Evolutionary conservation across 2,797 vertebrate species (phyloP).

Genomic region (Leuciscus waleckii): DNA sequence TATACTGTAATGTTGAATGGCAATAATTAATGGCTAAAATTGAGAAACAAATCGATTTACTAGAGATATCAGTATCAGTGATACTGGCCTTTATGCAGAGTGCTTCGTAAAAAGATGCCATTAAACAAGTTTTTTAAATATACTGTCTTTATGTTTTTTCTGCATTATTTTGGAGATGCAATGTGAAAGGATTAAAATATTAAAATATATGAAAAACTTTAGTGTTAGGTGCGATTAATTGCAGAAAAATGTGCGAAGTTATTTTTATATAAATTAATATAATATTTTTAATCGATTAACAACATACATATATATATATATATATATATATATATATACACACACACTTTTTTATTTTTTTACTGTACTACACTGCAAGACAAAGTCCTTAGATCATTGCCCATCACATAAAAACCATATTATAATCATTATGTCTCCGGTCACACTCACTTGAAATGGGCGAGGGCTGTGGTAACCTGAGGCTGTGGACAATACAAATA

Average conservation of each 20-base stretch:
- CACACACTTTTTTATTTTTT: neutral
- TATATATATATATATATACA: no score
- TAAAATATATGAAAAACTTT: no score
- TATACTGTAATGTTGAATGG: neutral
- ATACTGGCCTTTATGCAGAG: neutral
- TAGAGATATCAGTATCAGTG: neutral
- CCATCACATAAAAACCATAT: neutral
- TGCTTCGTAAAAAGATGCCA: neutral
- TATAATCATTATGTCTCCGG: constrained; percentile 8
- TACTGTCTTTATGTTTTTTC: neutral
- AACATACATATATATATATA: no score
- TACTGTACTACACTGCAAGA: neutral
- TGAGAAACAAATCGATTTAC: neutral
- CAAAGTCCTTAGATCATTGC: neutral
- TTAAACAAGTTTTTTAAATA: neutral
- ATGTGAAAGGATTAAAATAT: no score
- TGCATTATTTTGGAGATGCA: neutral
- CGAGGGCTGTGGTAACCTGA: constrained; percentile 33
- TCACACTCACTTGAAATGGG: constrained; percentile 46
- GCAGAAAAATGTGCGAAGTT: no score
- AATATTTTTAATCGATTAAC: no score
- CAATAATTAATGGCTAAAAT: neutral
- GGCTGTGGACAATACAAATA: constrained; percentile 52
- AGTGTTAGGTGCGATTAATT: no score
- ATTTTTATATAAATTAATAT: no score